phyloP scores from a whole-genome alignment of 2,797 vertebrate genomes.

The Epinephelus coioides region DNA sequence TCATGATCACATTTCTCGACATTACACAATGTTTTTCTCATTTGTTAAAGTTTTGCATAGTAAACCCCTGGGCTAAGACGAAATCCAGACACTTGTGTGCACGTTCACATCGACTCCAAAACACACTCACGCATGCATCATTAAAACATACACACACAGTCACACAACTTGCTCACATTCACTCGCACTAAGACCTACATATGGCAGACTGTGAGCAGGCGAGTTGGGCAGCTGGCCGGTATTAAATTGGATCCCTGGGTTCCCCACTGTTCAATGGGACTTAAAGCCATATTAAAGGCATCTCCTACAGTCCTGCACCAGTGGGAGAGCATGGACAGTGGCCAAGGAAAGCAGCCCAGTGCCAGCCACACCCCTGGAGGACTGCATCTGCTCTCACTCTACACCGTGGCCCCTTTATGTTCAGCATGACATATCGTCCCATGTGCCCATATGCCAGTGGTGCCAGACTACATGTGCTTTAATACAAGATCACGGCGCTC shows the following conservation, averaged over 20 bases:
- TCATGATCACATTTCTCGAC: neutral
- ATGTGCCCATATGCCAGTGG: constrained; percentile 62
- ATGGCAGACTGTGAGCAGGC: constrained; percentile 74
- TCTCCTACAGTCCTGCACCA: constrained; percentile 80
- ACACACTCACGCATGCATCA: constrained; percentile 40
- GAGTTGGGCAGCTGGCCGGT: constrained; percentile 84
- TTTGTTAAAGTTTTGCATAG: constrained; percentile 13
- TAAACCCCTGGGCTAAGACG: constrained; percentile 26
- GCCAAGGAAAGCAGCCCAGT: constrained; percentile 83
- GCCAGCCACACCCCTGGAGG: constrained; percentile 83
- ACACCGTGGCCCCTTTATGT: constrained; percentile 68
- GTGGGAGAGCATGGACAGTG: constrained; percentile 82
- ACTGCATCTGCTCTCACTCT: constrained; percentile 81
- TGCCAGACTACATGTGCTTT: constrained; percentile 51
- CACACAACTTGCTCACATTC: constrained; percentile 53
- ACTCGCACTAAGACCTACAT: constrained; percentile 67
- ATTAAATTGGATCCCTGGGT: constrained; percentile 86
- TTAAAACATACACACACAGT: constrained; percentile 46
- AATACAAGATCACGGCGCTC: constrained; percentile 35
- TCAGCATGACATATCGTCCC: constrained; percentile 68
- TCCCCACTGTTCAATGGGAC: constrained; percentile 82
- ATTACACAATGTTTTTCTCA: neutral
- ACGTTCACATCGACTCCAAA: constrained; percentile 26
- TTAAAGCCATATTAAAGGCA: constrained; percentile 86
- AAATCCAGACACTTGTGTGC: constrained; percentile 14